Evolutionary conservation across 2,113 vertebrate genomes (phyloP).

Genomic region (Pseudorectes ferrugineus): DNA sequence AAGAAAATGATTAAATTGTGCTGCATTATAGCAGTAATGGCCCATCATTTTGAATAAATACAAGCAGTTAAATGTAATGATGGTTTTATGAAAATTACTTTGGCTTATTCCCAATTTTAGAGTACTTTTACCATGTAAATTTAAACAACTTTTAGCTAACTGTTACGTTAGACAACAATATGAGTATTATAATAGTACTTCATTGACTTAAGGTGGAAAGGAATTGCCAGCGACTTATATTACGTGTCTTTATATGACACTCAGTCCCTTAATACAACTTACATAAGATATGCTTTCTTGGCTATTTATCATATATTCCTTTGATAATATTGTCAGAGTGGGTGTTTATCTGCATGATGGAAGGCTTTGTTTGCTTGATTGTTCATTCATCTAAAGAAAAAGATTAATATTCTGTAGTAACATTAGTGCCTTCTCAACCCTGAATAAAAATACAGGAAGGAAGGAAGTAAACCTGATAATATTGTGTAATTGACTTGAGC

Average conservation of each 20-base stretch:
- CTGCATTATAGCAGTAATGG: neutral
- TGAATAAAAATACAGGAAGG: neutral
- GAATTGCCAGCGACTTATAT: neutral
- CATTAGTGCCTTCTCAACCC: neutral
- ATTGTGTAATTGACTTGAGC: fast-evolving
- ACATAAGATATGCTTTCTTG: neutral
- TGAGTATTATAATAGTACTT: neutral
- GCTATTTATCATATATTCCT: neutral
- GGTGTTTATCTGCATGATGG: neutral
- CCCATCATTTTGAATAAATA: conserved; percentile 43
- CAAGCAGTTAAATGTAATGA: conserved; percentile 27
- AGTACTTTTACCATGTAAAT: neutral
- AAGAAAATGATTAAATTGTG: neutral
- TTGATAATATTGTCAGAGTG: neutral
- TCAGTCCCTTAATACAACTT: neutral
- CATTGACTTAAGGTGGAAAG: neutral
- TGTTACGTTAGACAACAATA: conserved; percentile 2
- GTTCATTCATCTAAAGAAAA: neutral
- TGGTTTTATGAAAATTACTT: conserved; percentile 39
- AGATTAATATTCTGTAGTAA: neutral
- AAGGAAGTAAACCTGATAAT: neutral
- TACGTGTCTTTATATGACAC: neutral
- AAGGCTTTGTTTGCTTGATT: neutral
- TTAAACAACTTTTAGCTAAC: conserved; percentile 19
- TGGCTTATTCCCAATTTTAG: neutral